Percentiles rank a stretch among this genome's conserved stretches.
These are phyloP conservation scores for Alcedo atthis DNA, from an alignment of 2,797 vertebrate species.

Conservation along the genomic window DNA sequence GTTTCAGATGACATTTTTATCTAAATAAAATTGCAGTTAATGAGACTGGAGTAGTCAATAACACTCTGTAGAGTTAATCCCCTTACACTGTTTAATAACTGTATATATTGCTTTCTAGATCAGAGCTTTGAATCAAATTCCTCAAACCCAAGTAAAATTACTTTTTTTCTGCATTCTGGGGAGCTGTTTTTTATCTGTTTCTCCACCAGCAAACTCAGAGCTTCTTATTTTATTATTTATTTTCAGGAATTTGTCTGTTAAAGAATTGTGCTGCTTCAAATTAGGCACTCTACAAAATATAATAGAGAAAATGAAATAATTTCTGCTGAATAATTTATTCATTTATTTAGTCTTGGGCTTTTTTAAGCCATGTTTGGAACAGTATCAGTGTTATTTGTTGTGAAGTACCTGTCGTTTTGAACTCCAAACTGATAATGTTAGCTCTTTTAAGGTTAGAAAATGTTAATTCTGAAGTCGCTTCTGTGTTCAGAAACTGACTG, in stretches of 20 bases:
- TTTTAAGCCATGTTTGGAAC: background rate
- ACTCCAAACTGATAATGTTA: background rate
- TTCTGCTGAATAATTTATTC: constrained; percentile 15
- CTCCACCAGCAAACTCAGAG: constrained; percentile 4
- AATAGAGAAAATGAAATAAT: constrained; percentile 11
- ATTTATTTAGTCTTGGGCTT: background rate
- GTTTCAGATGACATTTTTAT: constrained; percentile 65
- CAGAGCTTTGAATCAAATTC: constrained; percentile 66
- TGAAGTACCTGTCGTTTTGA: constrained; percentile 18
- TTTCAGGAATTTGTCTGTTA: background rate
- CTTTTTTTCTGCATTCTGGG: constrained; percentile 42
- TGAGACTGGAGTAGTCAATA: constrained; percentile 59
- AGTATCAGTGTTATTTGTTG: background rate
- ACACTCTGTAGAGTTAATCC: constrained; percentile 66
- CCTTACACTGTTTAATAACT: constrained; percentile 68
- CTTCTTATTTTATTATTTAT: background rate
- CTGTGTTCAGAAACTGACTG: background rate
- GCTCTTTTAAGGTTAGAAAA: constrained; percentile 18
- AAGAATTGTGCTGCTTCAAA: background rate
- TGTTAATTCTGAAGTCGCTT: background rate
- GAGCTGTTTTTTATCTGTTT: constrained; percentile 54
- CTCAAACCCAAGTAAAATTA: constrained; percentile 63
- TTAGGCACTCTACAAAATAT: background rate
- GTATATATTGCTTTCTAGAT: constrained; percentile 66
- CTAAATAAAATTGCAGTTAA: constrained; percentile 67